Evolutionary conservation across 2,797 vertebrate genomes (phyloP).

Genomic region (Lagodon rhomboides): DNA sequence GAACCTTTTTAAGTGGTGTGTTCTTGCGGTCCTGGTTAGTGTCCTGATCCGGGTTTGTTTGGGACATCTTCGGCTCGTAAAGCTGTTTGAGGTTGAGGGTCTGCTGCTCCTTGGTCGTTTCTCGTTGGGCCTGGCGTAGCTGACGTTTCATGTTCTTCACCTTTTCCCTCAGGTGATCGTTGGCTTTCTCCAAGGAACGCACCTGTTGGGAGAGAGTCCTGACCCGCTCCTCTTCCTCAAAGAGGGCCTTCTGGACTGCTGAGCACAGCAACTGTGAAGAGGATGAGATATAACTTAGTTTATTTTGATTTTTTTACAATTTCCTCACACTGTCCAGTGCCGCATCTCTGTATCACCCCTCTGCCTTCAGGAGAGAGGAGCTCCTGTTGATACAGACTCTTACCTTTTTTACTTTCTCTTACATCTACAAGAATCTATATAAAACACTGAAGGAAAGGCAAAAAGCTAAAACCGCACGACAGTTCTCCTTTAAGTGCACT

Average conservation of each 20-base stretch:
- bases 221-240: conserved; percentile 89
- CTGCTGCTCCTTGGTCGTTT: conserved; percentile 82
- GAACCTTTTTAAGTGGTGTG: conserved; percentile 74
- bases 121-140: conserved; percentile 86
- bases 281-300: background rate
- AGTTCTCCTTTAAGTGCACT: background rate
- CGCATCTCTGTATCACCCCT: no score
- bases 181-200: conserved; percentile 88
- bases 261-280: conserved; percentile 85
- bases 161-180: conserved; percentile 88
- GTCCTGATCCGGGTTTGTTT: conserved; percentile 82
- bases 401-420: no score
- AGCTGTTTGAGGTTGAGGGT: conserved; percentile 84
- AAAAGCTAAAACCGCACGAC: no score
- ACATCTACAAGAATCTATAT: no score
- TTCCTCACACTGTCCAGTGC: no score
- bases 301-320: background rate
- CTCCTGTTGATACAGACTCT: no score
- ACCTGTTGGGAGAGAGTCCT: conserved; percentile 88
- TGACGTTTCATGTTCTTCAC: conserved; percentile 90
- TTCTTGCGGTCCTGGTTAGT: conserved; percentile 81
- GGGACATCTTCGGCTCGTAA: conserved; percentile 74
- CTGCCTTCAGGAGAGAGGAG: no score
- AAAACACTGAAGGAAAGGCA: no score
- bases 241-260: conserved; percentile 89